Evolutionary conservation across 2,888 invertebrate genomes (phyloP).

Genomic region (Tetranychus truncatus): DNA sequence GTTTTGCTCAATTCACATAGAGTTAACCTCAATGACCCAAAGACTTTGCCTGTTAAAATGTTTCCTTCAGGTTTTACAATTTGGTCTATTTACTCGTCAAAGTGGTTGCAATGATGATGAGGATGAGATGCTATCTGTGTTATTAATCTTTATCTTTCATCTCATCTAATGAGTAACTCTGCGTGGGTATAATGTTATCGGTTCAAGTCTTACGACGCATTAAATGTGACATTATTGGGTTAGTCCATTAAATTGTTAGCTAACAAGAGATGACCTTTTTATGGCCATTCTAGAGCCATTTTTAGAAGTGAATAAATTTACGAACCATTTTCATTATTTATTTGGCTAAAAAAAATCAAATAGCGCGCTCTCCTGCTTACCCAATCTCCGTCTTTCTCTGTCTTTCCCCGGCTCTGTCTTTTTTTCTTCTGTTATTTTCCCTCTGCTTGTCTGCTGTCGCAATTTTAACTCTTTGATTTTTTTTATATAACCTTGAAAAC

Average conservation of each 20-base stretch:
- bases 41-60: background rate
- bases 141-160: background rate
- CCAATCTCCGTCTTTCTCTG: background rate
- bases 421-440: background rate
- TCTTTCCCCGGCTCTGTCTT: background rate
- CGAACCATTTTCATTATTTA: too few species aligned
- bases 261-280: too few species aligned
- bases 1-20: constrained; percentile 1
- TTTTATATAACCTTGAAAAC: background rate
- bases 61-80: background rate
- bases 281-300: too few species aligned
- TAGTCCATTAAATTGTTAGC: background rate
- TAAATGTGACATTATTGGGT: background rate
- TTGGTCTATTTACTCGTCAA: too few species aligned
- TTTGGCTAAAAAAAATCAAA: background rate
- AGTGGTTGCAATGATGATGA: too few species aligned
- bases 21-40: background rate
- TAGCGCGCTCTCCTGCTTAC: background rate
- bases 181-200: background rate
- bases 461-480: background rate
- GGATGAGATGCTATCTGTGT: background rate
- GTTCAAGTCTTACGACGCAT: background rate
- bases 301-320: too few species aligned
- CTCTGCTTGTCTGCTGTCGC: background rate
- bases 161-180: background rate